Base-by-base conservation (phyloP, 2,888 invertebrate species). In the Ennomos quercinarius region DNA sequence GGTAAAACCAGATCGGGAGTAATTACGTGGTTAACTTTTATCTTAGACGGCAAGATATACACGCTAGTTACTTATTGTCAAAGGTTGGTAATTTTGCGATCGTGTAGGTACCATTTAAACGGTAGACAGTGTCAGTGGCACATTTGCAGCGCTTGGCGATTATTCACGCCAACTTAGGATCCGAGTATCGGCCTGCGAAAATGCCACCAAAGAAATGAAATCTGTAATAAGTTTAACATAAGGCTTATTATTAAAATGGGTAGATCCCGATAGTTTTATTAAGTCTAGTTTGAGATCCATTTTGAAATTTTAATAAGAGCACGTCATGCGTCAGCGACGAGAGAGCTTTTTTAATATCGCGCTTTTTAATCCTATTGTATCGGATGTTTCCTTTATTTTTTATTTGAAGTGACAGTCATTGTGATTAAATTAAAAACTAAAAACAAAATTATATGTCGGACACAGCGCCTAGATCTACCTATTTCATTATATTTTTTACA, bases 111-210 rank as follows among this genome's bases (percentile, higher is more conserved):
- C 52, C 62, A 74, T 72, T 73, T 81, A 78, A 76, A 80, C 75
- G 77, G 77, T 70, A 74, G 74, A 65, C 53, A 54, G 69, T 76
- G 75, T 79, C 83, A 76, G 80, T 80, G 79, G 80, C 76, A 76
- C 73, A 79, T 80, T 80, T 74, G 77, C 76, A 74, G 78, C 77
- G 71, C 77, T 77, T 76, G 63, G 76, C 79, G 80, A 90, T 90
- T 89, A 88, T 88, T 80, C 82, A 87, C 86, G 86, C 81, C 80
- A 79, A 84, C 81, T 87, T 81, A 81, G 77, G 73, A 81, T 78
- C 75, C 64, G 44, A 63, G 56, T 66, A 66, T 71, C 63, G 57
- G 48, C 49, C 41, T 56, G 49, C 54, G 53, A 48, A 57, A 39
- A 59, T 61, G 54, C 49, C 59, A 53, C 37, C 48, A 46, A 50